Conservation (phyloP, 2,797 vertebrate species). For the Zenarchopterus dispar region DNA sequence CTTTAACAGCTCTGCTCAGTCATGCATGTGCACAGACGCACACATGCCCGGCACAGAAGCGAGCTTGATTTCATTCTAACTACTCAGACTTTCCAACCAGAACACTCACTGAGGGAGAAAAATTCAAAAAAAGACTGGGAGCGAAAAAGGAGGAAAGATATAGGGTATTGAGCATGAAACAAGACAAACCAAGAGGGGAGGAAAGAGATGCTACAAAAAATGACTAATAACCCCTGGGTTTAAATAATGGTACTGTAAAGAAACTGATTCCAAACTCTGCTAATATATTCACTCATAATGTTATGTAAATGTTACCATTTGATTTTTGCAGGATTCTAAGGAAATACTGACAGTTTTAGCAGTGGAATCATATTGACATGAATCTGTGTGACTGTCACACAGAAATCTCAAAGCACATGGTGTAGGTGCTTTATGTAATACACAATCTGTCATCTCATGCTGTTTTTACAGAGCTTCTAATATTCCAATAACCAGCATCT, state of each 20-base stretch:
- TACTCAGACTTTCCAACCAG: constrained; percentile 59
- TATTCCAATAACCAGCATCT: neutral
- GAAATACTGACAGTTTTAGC: constrained; percentile 2
- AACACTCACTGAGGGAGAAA: constrained; percentile 45
- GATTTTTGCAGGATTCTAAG: constrained; percentile 2
- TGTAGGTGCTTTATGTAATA: constrained; percentile 2
- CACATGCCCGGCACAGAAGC: constrained; percentile 17
- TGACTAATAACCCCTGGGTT: no score
- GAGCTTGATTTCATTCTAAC: constrained; percentile 55
- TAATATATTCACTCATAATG: neutral
- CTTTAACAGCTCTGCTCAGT: constrained; percentile 60
- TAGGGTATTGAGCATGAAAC: constrained; percentile 11
- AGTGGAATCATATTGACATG: neutral
- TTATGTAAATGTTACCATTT: neutral
- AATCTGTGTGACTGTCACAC: neutral
- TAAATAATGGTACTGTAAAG: neutral
- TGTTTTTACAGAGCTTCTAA: neutral
- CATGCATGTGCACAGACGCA: constrained; percentile 11
- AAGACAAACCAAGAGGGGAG: constrained; percentile 10
- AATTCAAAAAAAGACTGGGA: constrained; percentile 36
- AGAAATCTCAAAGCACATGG: neutral
- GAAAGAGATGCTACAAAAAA: no score
- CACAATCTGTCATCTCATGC: neutral
- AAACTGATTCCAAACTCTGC: neutral
- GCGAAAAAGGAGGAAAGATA: constrained; percentile 14